A percentile compares a stretch with the other conserved stretches of the same genome.
phyloP scores from a whole-genome alignment of 2,113 vertebrate genomes.

The Todiramphus chloris region DNA sequence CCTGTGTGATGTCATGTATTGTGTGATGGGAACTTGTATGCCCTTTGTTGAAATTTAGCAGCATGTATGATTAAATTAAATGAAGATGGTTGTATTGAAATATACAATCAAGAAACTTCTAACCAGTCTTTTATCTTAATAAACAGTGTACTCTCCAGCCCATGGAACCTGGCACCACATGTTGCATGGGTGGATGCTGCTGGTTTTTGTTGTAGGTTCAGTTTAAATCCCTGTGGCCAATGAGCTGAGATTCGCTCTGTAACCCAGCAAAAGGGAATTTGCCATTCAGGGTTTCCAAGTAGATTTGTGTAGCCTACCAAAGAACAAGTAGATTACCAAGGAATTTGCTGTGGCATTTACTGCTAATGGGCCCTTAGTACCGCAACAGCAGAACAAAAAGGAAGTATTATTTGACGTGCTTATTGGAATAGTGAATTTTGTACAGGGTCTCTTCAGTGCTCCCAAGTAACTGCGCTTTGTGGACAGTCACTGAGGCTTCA shows the following conservation, averaged over 20 bases:
- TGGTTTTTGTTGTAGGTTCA: neutral
- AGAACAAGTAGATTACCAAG: slow-evolving; percentile 21
- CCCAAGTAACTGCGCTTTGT: neutral
- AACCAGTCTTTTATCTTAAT: neutral
- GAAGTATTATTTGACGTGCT: neutral
- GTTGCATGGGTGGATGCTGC: neutral
- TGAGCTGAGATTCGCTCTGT: slow-evolving; percentile 14
- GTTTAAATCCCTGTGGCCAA: neutral
- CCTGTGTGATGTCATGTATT: neutral
- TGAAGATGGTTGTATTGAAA: neutral
- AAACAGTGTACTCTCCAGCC: neutral
- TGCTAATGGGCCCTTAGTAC: neutral
- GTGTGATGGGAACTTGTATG: neutral
- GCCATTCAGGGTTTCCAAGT: neutral
- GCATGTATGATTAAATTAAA: neutral
- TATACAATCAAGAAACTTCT: neutral
- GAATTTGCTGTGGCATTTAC: slow-evolving; percentile 19
- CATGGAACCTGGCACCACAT: neutral
- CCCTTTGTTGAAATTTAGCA: neutral
- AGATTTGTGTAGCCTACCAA: slow-evolving; percentile 27
- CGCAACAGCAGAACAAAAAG: neutral
- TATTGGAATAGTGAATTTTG: neutral
- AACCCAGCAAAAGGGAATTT: slow-evolving; percentile 26
- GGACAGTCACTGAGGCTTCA: neutral
- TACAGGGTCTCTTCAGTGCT: neutral